These are phyloP conservation scores for Napeogenes sylphis DNA, from an alignment of 2,888 invertebrate species.

Conservation along the genomic window DNA sequence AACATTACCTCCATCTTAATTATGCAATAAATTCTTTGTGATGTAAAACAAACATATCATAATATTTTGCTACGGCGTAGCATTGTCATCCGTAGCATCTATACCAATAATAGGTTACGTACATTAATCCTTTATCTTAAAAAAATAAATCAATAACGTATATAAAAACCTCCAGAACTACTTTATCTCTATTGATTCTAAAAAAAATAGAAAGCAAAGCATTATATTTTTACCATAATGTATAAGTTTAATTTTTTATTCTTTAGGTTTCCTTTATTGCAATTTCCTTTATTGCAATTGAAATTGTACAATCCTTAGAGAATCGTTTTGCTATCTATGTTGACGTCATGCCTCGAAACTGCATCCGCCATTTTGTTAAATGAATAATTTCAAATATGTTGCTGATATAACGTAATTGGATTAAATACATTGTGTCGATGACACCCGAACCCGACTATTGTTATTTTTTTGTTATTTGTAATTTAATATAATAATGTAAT, in stretches of 20 bases:
- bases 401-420: slow-evolving; percentile 11
- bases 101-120: background rate
- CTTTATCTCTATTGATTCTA: too few species aligned
- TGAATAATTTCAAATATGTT: slow-evolving; percentile 37
- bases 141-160: too few species aligned
- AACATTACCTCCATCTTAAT: too few species aligned
- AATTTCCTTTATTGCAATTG: too few species aligned
- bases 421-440: background rate
- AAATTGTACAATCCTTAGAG: slow-evolving; percentile 27
- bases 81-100: slow-evolving; percentile 21
- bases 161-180: too few species aligned
- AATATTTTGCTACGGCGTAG: slow-evolving; percentile 38
- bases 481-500: background rate
- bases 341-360: slow-evolving; percentile 48
- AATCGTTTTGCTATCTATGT: slow-evolving; percentile 16
- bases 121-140: slow-evolving; percentile 1
- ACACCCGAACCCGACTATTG: background rate
- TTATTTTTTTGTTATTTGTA: background rate
- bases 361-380: slow-evolving; percentile 63
- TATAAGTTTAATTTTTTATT: too few species aligned
- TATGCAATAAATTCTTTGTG: too few species aligned
- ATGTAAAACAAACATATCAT: background rate
- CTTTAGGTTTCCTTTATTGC: too few species aligned
- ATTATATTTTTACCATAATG: too few species aligned
- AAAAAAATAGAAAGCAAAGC: too few species aligned